Evolutionary conservation across 2,888 invertebrate species (phyloP).

Genomic region (Ptycholaimellus sp.): DNA sequence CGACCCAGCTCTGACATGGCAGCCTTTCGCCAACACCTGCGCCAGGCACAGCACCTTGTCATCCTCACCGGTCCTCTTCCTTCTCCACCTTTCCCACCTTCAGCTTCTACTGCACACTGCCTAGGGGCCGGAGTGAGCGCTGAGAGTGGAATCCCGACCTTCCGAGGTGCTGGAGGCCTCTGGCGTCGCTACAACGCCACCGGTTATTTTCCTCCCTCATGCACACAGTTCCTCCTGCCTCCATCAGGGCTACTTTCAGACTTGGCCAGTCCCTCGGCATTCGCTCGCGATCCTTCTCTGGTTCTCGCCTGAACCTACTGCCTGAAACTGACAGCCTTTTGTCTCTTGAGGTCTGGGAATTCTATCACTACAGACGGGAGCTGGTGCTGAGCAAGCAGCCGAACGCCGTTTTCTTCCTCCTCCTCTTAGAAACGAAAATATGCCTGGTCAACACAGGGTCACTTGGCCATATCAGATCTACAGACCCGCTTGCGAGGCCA

Average conservation of each 20-base stretch:
- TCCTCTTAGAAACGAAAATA: not conserved
- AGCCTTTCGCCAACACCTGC: slow-evolving; percentile 38
- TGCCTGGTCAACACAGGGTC: no score
- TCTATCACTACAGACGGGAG: slow-evolving; percentile 59
- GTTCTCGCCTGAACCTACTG: no score
- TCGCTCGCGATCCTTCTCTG: slow-evolving; percentile 44
- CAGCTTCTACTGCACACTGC: not conserved
- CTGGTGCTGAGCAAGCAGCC: slow-evolving; percentile 42
- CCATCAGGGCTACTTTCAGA: no score
- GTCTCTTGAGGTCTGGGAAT: no score
- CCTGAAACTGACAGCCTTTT: no score
- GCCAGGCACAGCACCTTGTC: slow-evolving; percentile 40
- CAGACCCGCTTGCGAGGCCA: slow-evolving; percentile 35
- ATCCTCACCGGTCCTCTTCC: slow-evolving; percentile 38
- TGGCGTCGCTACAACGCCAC: slow-evolving; percentile 53
- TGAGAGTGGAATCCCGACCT: slow-evolving; percentile 64
- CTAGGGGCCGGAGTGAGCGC: slow-evolving; percentile 47
- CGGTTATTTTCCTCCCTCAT: no score
- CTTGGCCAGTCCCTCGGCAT: slow-evolving; percentile 43
- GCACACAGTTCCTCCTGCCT: no score
- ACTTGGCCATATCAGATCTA: slow-evolving; percentile 43
- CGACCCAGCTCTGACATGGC: slow-evolving; percentile 24
- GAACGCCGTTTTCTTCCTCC: slow-evolving; percentile 24
- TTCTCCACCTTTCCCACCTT: not conserved
- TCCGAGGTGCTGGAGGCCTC: slow-evolving; percentile 52